Percentiles rank a stretch among this genome's conserved stretches.
phyloP scores from a whole-genome alignment of 1,140 invertebrate species.

The Elymnias hypermnestra region DNA sequence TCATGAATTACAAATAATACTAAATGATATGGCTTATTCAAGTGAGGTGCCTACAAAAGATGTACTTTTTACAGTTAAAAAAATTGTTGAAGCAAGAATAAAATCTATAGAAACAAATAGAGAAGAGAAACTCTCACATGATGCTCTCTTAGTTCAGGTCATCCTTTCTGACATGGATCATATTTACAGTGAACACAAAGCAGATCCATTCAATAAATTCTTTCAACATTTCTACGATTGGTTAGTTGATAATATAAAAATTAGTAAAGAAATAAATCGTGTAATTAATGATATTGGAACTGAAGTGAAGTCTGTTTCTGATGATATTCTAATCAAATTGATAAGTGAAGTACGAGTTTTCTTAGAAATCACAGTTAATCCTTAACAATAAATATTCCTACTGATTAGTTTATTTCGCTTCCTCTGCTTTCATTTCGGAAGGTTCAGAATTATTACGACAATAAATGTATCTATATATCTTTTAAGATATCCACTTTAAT shows the following conservation, averaged over 20 bases:
- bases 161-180: constrained; percentile 58
- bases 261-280: constrained; percentile 22
- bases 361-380: constrained; percentile 42
- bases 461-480: too few relatives aligned
- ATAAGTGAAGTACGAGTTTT: constrained; percentile 45
- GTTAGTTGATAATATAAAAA: constrained; percentile 17
- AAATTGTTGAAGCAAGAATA: constrained; percentile 31
- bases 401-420: too few relatives aligned
- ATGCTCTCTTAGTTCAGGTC: constrained; percentile 36
- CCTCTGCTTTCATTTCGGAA: too few relatives aligned
- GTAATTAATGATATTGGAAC: constrained; percentile 30
- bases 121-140: constrained; percentile 23
- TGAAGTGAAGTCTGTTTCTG: constrained; percentile 18
- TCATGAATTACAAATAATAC: constrained; percentile 43
- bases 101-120: constrained; percentile 22
- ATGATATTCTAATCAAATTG: constrained; percentile 35
- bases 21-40: constrained; percentile 46
- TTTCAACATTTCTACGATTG: constrained; percentile 34
- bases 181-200: constrained; percentile 29
- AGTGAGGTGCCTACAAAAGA: constrained; percentile 34
- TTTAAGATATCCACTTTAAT: too few relatives aligned
- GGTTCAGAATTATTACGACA: too few relatives aligned
- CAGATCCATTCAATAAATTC: constrained; percentile 33
- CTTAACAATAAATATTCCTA: constrained; percentile 9
- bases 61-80: constrained; percentile 32